Evolutionary conservation across 2,888 invertebrate species (phyloP).

Genomic region (Tricholauxania praeusta): DNA sequence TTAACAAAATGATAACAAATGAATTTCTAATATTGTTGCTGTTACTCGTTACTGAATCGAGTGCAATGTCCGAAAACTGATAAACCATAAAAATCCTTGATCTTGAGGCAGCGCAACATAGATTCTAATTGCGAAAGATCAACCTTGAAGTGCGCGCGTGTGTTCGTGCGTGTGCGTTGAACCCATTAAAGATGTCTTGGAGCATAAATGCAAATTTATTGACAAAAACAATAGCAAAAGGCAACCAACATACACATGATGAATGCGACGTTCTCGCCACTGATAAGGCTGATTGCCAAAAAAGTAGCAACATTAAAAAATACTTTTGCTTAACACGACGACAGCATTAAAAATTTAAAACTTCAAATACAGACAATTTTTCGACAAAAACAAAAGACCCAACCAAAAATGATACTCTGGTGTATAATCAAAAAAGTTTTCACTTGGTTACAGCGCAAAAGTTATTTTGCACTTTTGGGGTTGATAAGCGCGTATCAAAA

Average conservation of each 20-base stretch:
- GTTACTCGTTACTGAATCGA: constrained; percentile 28
- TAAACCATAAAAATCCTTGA: constrained; percentile 42
- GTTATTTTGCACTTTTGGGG: too few relatives aligned
- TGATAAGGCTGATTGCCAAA: constrained; percentile 19
- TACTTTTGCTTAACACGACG: neutral
- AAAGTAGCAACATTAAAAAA: constrained; percentile 2
- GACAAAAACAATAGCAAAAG: constrained; percentile 3
- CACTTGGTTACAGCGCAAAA: neutral
- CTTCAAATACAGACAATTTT: neutral
- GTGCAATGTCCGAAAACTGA: constrained; percentile 42
- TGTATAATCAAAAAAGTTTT: neutral
- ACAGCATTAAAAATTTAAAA: constrained; percentile 6
- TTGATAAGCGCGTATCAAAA: neutral
- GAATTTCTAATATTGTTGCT: constrained; percentile 20
- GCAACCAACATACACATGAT: neutral
- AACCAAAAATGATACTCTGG: constrained; percentile 17
- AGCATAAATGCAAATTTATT: constrained; percentile 19
- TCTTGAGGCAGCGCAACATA: constrained; percentile 33
- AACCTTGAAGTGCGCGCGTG: constrained; percentile 21
- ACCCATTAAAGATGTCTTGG: neutral
- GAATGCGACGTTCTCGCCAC: neutral
- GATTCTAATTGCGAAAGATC: neutral
- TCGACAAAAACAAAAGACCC: too few relatives aligned
- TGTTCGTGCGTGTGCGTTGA: constrained; percentile 11
- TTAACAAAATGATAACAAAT: constrained; percentile 20